A percentile compares a stretch with the other conserved stretches of the same genome.
These are phyloP conservation scores for Plodia interpunctella DNA, from an alignment of 1,140 invertebrate species.

Conservation along the genomic window DNA sequence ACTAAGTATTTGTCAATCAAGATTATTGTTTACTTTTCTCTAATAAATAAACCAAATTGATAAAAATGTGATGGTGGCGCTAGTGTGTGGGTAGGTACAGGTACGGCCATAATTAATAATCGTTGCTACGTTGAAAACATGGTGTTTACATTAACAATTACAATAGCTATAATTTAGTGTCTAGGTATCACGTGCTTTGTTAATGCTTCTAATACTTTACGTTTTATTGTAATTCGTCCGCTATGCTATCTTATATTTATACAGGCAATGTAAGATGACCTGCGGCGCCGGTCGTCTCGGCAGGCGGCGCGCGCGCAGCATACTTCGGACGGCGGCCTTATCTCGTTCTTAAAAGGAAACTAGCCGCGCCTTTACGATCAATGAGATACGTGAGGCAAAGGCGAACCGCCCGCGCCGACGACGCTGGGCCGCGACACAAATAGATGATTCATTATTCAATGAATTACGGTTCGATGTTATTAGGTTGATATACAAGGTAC, in stretches of 20 bases:
- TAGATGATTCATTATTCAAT: conserved; percentile 23
- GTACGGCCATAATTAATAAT: too few relatives aligned
- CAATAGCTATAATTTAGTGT: too few relatives aligned
- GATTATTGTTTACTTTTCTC: too few relatives aligned
- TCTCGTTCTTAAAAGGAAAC: conserved; percentile 66
- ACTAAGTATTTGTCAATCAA: too few relatives aligned
- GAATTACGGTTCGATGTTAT: conserved; percentile 7
- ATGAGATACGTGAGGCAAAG: conserved; percentile 42
- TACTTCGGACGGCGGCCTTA: conserved; percentile 48
- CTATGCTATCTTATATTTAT: conserved; percentile 7
- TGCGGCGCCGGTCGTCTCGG: conserved; percentile 37
- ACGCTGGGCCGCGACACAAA: conserved; percentile 18
- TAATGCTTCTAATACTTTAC: too few relatives aligned
- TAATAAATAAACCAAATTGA: too few relatives aligned
- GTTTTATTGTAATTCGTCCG: too few relatives aligned
- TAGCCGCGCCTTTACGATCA: conserved; percentile 64
- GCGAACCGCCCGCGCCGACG: conserved; percentile 27
- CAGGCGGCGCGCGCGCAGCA: conserved; percentile 26
- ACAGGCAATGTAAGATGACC: conserved; percentile 33
- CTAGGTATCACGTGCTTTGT: too few relatives aligned
- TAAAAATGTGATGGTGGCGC: too few relatives aligned
- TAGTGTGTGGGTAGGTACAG: too few relatives aligned
- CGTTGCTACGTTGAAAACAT: too few relatives aligned
- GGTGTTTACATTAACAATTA: too few relatives aligned
- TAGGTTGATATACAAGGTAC: neutral